phyloP scores from a whole-genome alignment of 2,113 vertebrate genomes.

The rat (Rattus norvegicus) region GRCr8 NC_086027.1:35258001-35258500 shows the following conservation, averaged over 20 bases:
- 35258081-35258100: background rate
- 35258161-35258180: background rate
- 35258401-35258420: background rate
- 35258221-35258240: background rate
- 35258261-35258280: background rate
- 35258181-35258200: background rate
- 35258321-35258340: conserved; percentile 5
- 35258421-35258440: conserved; percentile 95
- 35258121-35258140: background rate
- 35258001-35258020: background rate
- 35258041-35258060: background rate
- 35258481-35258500: conserved; percentile 97
- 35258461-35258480: conserved; percentile 91
- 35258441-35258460: conserved; percentile 98
- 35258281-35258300: background rate
- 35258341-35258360: background rate
- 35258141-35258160: background rate
- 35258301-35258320: background rate
- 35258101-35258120: background rate
- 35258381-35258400: background rate
- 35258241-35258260: background rate
- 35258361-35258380: background rate
- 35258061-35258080: background rate
- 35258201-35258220: background rate
- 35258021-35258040: conserved; percentile 27